These are phyloP conservation scores for Glaucidium brasilianum DNA, from an alignment of 2,113 vertebrate species.

Conservation along the genomic window DNA sequence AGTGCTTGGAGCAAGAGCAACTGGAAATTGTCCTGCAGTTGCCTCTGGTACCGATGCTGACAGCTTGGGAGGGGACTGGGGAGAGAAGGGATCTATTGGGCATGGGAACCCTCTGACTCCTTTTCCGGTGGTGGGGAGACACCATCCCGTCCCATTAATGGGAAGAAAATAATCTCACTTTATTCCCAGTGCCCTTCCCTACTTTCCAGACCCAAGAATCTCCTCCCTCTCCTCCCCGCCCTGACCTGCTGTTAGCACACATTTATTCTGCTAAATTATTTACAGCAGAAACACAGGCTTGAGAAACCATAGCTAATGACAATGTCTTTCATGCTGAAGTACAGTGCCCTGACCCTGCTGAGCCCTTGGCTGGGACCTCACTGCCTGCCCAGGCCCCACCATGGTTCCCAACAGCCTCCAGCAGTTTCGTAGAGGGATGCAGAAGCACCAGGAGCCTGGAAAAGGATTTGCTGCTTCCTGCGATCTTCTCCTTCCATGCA, in stretches of 20 bases:
- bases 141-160: neutral
- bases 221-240: neutral
- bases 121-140: neutral
- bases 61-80: slow-evolving; percentile 31
- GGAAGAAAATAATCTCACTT: neutral
- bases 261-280: slow-evolving; percentile 17
- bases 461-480: neutral
- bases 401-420: accelerated
- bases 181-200: neutral
- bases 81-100: neutral
- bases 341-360: neutral
- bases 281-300: accelerated
- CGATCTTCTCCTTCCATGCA: neutral
- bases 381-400: accelerated
- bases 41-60: slow-evolving; percentile 54
- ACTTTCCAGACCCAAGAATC: neutral
- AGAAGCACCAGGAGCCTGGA: neutral
- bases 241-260: neutral
- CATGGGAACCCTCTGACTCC: slow-evolving; percentile 56
- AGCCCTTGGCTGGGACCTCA: neutral
- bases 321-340: neutral
- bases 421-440: neutral
- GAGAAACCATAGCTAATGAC: neutral
- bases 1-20: slow-evolving; percentile 61
- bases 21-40: slow-evolving; percentile 61